These are phyloP conservation scores for Forficula auricularia DNA, from an alignment of 1,140 invertebrate genomes.

Conservation along the genomic window DNA sequence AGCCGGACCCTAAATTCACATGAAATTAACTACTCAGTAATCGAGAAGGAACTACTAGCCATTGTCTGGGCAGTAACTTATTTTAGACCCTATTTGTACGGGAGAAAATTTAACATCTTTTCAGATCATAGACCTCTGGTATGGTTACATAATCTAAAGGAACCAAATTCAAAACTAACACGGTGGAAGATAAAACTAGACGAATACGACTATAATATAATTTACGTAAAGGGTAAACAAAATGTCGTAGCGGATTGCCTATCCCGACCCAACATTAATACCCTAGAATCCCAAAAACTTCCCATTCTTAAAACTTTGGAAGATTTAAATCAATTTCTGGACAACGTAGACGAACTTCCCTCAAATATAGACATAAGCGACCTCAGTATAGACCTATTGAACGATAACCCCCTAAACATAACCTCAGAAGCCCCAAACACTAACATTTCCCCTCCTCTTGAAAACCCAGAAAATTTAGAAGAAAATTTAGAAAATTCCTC, in stretches of 20 bases:
- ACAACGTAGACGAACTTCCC: no score
- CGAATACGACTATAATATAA: conserved; percentile 27
- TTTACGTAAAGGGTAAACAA: conserved; percentile 23
- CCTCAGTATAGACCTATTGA: no score
- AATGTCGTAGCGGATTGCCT: conserved; percentile 22
- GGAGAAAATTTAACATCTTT: conserved; percentile 28
- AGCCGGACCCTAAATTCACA: conserved; percentile 15
- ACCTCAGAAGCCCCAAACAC: no score
- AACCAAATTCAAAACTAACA: conserved; percentile 26
- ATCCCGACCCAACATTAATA: no score
- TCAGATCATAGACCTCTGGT: conserved; percentile 32
- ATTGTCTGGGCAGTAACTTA: conserved; percentile 26
- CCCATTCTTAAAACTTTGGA: no score
- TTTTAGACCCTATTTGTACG: conserved; percentile 30
- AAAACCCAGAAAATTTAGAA: no score
- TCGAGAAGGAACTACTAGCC: conserved; percentile 24
- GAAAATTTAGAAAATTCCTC: no score
- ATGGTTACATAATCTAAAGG: conserved; percentile 29
- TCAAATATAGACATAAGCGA: no score
- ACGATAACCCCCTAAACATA: no score
- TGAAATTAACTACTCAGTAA: conserved; percentile 20
- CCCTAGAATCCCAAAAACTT: no score
- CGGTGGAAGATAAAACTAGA: conserved; percentile 32
- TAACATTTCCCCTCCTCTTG: no score
- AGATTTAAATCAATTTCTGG: no score